Percentiles rank a stretch among this genome's conserved stretches.
Conservation (phyloP, 2,113 vertebrate species). For the Lota lota region DNA sequence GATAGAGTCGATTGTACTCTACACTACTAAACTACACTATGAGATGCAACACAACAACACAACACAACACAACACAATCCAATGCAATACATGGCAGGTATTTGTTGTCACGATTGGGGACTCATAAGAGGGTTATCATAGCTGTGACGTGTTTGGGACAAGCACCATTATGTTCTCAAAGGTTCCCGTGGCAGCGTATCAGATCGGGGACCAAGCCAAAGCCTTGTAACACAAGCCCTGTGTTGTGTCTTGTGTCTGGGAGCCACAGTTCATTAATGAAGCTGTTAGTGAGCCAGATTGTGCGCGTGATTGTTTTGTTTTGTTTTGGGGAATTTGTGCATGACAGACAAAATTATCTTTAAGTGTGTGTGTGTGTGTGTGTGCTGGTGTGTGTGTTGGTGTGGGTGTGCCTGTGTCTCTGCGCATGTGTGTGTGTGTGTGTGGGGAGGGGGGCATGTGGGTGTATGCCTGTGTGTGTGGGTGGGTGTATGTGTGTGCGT, state of each 20-base stretch:
- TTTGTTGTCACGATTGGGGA: conserved; percentile 30
- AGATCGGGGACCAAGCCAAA: conserved; percentile 47
- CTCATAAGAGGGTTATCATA: conserved; percentile 51
- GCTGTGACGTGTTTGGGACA: conserved; percentile 59
- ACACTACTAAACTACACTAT: no score
- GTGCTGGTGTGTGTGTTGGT: background rate
- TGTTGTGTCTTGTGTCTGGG: conserved; percentile 36
- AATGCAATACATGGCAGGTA: conserved; percentile 15
- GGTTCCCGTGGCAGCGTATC: conserved; percentile 47
- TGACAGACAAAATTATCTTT: background rate
- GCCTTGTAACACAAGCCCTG: conserved; percentile 46
- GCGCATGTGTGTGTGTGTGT: conserved; percentile 14
- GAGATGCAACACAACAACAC: no score
- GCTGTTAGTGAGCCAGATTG: conserved; percentile 14
- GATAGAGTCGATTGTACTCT: no score
- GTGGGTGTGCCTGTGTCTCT: background rate
- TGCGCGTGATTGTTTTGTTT: background rate
- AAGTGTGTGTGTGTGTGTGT: background rate
- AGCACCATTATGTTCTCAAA: conserved; percentile 35
- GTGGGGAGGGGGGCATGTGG: background rate
- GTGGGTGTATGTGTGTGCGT: no score
- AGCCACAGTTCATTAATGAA: conserved; percentile 59
- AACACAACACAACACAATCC: background rate
- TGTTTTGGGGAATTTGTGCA: background rate
- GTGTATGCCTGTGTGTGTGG: no score